A percentile compares a stretch with the other conserved stretches of the same genome.
phyloP scores from a whole-genome alignment of 2,113 vertebrate species.

The Machaerirhynchus nigripectus region DNA sequence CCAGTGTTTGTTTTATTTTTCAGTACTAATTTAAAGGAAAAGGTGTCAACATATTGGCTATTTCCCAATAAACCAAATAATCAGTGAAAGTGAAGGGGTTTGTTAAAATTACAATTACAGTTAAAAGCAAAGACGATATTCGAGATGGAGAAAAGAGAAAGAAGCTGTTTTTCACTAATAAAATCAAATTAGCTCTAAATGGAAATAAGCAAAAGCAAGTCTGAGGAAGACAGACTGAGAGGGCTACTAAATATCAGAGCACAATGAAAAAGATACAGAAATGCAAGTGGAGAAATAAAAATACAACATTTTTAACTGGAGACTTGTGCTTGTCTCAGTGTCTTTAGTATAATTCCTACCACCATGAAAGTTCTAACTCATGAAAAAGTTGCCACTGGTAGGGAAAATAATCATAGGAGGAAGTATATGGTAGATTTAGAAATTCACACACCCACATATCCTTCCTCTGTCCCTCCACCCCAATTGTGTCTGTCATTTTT shows the following conservation, averaged over 20 bases:
- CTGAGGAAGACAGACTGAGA: neutral
- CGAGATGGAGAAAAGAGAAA: neutral
- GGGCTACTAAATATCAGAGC: neutral
- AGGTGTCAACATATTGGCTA: neutral
- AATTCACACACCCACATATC: slow-evolving; percentile 19
- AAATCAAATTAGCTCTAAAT: neutral
- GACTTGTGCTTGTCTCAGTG: neutral
- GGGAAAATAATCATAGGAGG: neutral
- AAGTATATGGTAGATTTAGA: neutral
- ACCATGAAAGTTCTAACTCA: neutral
- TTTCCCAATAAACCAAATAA: neutral
- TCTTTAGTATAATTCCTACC: neutral
- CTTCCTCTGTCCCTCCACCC: neutral
- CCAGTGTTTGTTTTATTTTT: neutral
- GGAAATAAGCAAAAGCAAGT: neutral
- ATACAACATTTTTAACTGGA: neutral
- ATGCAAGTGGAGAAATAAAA: neutral
- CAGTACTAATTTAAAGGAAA: neutral
- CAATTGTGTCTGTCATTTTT: neutral
- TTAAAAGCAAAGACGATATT: neutral
- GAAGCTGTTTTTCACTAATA: neutral
- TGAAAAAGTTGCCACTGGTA: neutral
- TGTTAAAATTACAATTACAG: neutral
- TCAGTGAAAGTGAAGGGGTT: neutral
- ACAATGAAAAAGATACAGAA: neutral